Base-by-base conservation (phyloP, 2,888 invertebrate genomes). In the Athalia circularis region DNA sequence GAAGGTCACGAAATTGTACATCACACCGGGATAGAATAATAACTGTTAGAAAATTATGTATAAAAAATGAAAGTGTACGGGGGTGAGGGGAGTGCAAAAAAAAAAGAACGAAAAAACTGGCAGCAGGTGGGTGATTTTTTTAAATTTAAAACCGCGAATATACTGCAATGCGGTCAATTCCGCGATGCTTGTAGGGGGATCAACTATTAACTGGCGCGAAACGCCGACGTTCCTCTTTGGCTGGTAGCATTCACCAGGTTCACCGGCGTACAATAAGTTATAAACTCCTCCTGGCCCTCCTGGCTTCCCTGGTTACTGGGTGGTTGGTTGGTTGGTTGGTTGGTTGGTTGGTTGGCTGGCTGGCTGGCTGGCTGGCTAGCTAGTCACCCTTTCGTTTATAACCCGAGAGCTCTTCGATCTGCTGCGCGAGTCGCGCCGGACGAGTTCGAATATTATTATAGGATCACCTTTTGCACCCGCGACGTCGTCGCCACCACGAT, bases 351-450 rank as follows among this genome's bases (percentile, higher is more conserved):
- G 13, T n/a, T n/a, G n/a, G 8, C 29, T 29, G 29, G 29, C 29
- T 29, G 29, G 29, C 29, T 29, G 29, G 29, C 29, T 29, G 29
- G 29, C 29, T 29, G 29, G 29, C 29, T 29, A 29, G 29, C 29
- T 29, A 29, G 29, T 29, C 29, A 29, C 29, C 29, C 29, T 29
- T 29, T 29, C 29, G 29, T 29, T 29, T 29, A 29, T 29, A 29
- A 29, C 29, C 29, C 61, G 61, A 7, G 11, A 48, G 50, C 45
- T 61, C 74, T 75, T 75, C 74, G 74, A 75, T 75, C 74, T 62
- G 74, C 62, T 75, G 74, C 74, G 74, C 74, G 74, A 75, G 74
- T 75, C 62, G 74, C 9, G 9, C 54, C 54, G 11, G n/a, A n/a
- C 7, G 11, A 11, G 4, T 75, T 62, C 62, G 74, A 74, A 61